Percentiles rank a stretch among this genome's conserved stretches.
Evolutionary conservation across 2,888 invertebrate species (phyloP).

Genomic region (Alviniconcha strummeri): DNA sequence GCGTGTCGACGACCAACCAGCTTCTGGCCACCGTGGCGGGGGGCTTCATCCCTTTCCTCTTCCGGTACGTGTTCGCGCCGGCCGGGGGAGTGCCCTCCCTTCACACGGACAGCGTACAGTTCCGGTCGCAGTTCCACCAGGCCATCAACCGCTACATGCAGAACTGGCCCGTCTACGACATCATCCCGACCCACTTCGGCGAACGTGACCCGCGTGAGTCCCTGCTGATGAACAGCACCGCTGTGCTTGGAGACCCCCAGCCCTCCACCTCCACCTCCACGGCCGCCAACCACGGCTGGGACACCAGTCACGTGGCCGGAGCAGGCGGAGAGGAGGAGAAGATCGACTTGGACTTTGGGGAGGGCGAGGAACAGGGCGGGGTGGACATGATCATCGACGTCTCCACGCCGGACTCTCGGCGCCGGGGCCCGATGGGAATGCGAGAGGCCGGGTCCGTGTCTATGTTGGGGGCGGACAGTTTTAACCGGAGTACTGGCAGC

Average conservation of each 20-base stretch:
- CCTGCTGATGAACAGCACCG: conserved; percentile 10
- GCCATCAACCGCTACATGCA: conserved; percentile 41
- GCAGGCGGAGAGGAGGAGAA: neutral
- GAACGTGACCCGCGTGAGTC: conserved; percentile 17
- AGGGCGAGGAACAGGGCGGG: conserved; percentile 1
- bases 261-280: neutral
- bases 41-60: conserved; percentile 56
- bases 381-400: conserved; percentile 31
- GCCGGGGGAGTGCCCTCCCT: conserved; percentile 50
- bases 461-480: conserved; percentile 32
- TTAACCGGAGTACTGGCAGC: neutral
- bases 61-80: conserved; percentile 52
- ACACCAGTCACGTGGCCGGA: neutral
- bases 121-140: conserved; percentile 43
- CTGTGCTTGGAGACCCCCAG: neutral
- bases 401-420: conserved; percentile 16
- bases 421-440: neutral
- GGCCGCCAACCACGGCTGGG: neutral
- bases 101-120: conserved; percentile 58
- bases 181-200: conserved; percentile 32
- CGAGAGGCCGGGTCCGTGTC: conserved; percentile 29
- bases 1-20: conserved; percentile 58
- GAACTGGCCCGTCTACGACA: conserved; percentile 42
- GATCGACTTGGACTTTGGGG: conserved; percentile 9
- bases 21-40: conserved; percentile 56